A percentile compares a stretch with the other conserved stretches of the same genome.
Conservation (phyloP, 2,113 vertebrate species). For the Mobula birostris region DNA sequence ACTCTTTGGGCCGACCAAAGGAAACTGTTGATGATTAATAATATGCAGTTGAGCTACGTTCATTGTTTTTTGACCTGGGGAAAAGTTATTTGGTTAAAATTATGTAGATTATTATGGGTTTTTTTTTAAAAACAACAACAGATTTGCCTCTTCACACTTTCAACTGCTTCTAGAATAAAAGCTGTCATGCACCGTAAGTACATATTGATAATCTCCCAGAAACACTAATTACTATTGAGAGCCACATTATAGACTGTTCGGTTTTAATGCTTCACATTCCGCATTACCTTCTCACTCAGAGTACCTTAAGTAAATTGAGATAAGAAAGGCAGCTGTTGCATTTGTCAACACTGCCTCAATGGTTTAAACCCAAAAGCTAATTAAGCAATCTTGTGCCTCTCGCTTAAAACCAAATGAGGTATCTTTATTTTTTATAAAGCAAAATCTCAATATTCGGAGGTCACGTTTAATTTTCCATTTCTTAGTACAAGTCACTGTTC, state of each 20-base stretch:
- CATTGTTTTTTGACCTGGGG: slow-evolving; percentile 16
- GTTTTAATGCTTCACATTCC: neutral
- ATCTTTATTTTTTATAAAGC: neutral
- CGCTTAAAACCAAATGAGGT: neutral
- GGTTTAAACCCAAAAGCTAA: neutral
- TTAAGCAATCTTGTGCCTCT: neutral
- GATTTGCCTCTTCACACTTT: slow-evolving; percentile 23
- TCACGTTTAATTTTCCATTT: neutral
- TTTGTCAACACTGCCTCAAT: neutral
- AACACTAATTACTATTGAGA: slow-evolving; percentile 19
- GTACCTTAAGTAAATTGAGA: neutral
- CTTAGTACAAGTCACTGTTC: neutral
- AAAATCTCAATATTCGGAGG: neutral
- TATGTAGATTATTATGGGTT: slow-evolving; percentile 11
- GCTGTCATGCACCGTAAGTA: neutral
- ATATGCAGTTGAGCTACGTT: slow-evolving; percentile 10
- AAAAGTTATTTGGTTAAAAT: neutral
- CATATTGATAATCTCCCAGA: neutral
- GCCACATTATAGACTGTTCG: neutral
- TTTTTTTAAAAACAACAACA: neutral
- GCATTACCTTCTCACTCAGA: neutral
- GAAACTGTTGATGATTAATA: slow-evolving; percentile 4
- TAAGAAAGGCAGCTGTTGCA: slow-evolving; percentile 2
- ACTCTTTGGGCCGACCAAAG: slow-evolving; percentile 9
- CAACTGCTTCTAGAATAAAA: neutral